Evolutionary conservation across 2,113 vertebrate genomes (phyloP), one percentile per base, ranked within the genome.

Genomic region (Podarcis raffonei): DNA sequence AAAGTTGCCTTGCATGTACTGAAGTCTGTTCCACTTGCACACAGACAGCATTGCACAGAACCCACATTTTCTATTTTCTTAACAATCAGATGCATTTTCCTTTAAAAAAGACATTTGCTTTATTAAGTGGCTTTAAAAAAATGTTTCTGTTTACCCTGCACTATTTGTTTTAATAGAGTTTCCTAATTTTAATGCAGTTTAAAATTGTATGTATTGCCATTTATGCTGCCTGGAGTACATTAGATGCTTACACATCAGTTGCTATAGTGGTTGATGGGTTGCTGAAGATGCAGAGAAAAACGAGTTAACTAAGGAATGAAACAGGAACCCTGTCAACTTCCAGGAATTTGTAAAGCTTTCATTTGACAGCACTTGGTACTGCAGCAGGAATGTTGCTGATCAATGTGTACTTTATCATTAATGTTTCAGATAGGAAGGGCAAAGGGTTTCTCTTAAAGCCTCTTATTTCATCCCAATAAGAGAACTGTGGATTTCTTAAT

Each of bases 401-500:
- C 48, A 86, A 37, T 42, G 11, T 71, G 25, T 81, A 39, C 59
- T 62, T 22, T 87, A 7, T 90, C 9, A 76, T 59, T 5, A 88
- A 23, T 35, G 30, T 53, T 85, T 37, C 78, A 84, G 39, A 80
- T 72, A 87, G 83, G 75, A 22, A 71, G 32, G 81, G 88, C 79
- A 90, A 84, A 93, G 69, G 25, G 57, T 87, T 92, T 65, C 85
- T 42, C 83, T 93, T 72, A 22, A n/a, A 86, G 62, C 5, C 42
- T 32, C 27, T 32, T 78, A n/a, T 25, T 23, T 68, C 18, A 18
- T 11, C 15, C 22, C 30, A 57, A 11, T 57, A 80, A 79, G 76
- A 68, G 74, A 90, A 65, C 57, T 75, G 77, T 92, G 77, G 2
- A 11, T 1, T 18, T 89, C 75, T 86, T 90, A 90, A 94, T 94